These are phyloP conservation scores for Pempheris klunzingeri DNA, from an alignment of 2,797 vertebrate species.

Conservation along the genomic window DNA sequence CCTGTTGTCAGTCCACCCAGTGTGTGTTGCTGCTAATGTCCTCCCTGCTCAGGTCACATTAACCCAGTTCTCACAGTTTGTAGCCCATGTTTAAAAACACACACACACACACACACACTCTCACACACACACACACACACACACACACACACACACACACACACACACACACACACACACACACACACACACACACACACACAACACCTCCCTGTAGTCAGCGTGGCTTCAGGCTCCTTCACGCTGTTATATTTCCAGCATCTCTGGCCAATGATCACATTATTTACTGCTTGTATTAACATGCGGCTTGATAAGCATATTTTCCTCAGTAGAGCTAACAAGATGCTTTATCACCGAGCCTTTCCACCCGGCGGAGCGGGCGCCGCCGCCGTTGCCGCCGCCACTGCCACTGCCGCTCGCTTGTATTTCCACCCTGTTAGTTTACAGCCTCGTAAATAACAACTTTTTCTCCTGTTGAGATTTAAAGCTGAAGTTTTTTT, in stretches of 20 bases:
- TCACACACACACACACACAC: slow-evolving; percentile 17
- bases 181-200: slow-evolving; percentile 7
- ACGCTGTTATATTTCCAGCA: slow-evolving; percentile 71
- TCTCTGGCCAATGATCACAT: slow-evolving; percentile 66
- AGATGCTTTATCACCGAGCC: slow-evolving; percentile 83
- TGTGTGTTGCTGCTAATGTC: slow-evolving; percentile 68
- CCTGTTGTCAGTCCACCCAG: slow-evolving; percentile 37
- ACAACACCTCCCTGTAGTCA: slow-evolving; percentile 55
- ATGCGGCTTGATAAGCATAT: slow-evolving; percentile 87
- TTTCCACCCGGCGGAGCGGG: slow-evolving; percentile 54
- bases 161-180: slow-evolving; percentile 11
- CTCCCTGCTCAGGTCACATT: slow-evolving; percentile 80
- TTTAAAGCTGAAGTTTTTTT: slow-evolving; percentile 79
- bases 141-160: slow-evolving; percentile 14
- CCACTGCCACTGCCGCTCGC: slow-evolving; percentile 24
- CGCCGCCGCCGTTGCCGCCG: neutral
- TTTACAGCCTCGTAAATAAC: slow-evolving; percentile 83
- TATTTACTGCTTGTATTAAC: slow-evolving; percentile 85
- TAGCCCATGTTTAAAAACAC: slow-evolving; percentile 49
- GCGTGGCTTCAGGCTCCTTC: slow-evolving; percentile 73
- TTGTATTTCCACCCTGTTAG: slow-evolving; percentile 63
- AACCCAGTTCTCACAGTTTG: slow-evolving; percentile 82
- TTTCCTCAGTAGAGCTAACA: slow-evolving; percentile 83
- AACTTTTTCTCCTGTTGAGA: slow-evolving; percentile 76
- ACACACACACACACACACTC: slow-evolving; percentile 32